phyloP scores from a whole-genome alignment of 2,797 vertebrate species.

The Heteromormyrus szaboi region DNA sequence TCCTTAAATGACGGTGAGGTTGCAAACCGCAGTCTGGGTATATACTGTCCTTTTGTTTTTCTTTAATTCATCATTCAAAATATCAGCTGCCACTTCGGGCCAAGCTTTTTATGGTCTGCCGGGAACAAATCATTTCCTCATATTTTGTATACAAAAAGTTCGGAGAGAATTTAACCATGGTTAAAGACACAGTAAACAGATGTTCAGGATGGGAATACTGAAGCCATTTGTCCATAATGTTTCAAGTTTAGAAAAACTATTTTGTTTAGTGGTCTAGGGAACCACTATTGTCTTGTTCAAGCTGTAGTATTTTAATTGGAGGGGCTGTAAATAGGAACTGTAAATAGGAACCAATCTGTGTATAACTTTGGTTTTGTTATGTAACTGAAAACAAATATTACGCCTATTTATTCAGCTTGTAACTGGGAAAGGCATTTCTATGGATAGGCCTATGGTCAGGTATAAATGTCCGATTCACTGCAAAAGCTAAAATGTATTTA shows the following conservation, averaged over 20 bases:
- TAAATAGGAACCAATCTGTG: neutral
- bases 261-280: neutral
- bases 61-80: constrained; percentile 42
- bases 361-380: neutral
- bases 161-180: constrained; percentile 18
- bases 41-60: constrained; percentile 19
- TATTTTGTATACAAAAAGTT: constrained; percentile 32
- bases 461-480: constrained; percentile 16
- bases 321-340: neutral
- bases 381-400: neutral
- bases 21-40: neutral
- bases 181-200: constrained; percentile 23
- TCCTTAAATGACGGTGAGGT: neutral
- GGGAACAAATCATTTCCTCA: neutral
- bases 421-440: neutral
- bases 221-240: constrained; percentile 24
- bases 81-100: constrained; percentile 40
- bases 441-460: constrained; percentile 31
- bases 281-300: neutral
- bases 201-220: constrained; percentile 30
- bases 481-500: constrained; percentile 11
- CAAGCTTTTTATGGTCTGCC: constrained; percentile 24
- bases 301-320: neutral
- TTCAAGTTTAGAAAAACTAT: neutral
- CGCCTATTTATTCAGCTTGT: constrained; percentile 47